These are phyloP conservation scores for Sceliomorpha sp. DNA, from an alignment of 2,888 invertebrate species.

Conservation along the genomic window DNA sequence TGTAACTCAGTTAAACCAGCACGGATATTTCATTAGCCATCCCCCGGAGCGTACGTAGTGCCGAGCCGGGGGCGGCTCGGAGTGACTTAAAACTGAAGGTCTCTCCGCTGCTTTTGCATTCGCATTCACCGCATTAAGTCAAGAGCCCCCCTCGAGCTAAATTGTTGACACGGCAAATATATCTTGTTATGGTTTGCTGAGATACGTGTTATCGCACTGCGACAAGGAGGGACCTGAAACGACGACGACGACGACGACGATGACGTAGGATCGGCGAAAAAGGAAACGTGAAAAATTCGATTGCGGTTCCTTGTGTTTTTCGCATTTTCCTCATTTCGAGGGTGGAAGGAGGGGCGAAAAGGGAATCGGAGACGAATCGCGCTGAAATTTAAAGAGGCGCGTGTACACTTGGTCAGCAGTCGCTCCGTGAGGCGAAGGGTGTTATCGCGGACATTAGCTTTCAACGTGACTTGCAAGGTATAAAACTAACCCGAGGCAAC, in stretches of 20 bases:
- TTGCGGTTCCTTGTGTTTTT: too few species aligned
- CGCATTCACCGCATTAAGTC: slow-evolving; percentile 70
- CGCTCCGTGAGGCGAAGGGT: slow-evolving; percentile 20
- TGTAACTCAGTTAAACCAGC: slow-evolving; percentile 79
- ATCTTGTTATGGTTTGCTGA: slow-evolving; percentile 66
- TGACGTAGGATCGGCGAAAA: slow-evolving; percentile 9
- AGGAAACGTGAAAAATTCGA: too few species aligned
- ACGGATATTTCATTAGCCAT: slow-evolving; percentile 79
- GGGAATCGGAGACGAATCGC: too few species aligned
- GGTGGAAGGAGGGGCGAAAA: too few species aligned
- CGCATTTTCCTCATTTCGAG: too few species aligned
- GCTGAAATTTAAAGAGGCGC: slow-evolving; percentile 17
- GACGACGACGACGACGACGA: slow-evolving; percentile 16
- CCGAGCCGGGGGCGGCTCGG: slow-evolving; percentile 47
- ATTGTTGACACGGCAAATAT: slow-evolving; percentile 79
- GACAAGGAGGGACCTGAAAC: too few species aligned
- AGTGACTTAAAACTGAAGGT: slow-evolving; percentile 64
- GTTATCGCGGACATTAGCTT: slow-evolving; percentile 71
- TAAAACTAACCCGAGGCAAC: slow-evolving; percentile 76
- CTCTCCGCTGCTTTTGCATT: slow-evolving; percentile 46
- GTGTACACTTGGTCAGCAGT: slow-evolving; percentile 19
- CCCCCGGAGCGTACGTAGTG: slow-evolving; percentile 59
- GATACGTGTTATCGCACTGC: slow-evolving; percentile 54
- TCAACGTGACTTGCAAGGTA: slow-evolving; percentile 71
- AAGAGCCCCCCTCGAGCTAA: slow-evolving; percentile 68